phyloP scores from a whole-genome alignment of 2,113 vertebrate genomes.

The Myrmophylax atrothorax region DNA sequence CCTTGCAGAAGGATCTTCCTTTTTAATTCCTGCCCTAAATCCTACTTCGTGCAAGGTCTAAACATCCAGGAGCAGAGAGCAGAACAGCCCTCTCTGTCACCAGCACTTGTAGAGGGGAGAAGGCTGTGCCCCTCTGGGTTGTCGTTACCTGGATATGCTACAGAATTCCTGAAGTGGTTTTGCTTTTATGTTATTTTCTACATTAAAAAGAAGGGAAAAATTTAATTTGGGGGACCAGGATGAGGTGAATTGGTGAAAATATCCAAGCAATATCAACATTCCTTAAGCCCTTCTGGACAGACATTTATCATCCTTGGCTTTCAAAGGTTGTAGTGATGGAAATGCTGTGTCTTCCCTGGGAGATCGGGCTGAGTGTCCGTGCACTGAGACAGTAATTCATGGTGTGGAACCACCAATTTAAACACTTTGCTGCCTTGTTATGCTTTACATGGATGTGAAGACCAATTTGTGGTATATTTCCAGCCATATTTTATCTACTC shows the following conservation, averaged over 20 bases:
- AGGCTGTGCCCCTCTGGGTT: neutral
- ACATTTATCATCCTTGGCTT: neutral
- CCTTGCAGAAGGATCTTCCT: neutral
- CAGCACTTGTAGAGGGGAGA: rapidly evolving
- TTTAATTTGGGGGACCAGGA: neutral
- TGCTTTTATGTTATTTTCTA: neutral
- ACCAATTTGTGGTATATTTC: neutral
- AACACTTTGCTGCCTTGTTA: rapidly evolving
- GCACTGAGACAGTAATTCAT: neutral
- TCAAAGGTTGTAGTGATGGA: neutral
- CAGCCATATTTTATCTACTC: neutral
- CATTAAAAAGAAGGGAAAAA: neutral
- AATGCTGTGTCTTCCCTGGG: neutral
- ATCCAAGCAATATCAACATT: neutral
- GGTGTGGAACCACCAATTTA: neutral
- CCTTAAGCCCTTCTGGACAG: neutral
- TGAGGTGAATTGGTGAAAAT: rapidly evolving
- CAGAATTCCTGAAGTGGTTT: neutral
- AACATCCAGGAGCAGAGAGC: neutral
- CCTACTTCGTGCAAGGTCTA: rapidly evolving
- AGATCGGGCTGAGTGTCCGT: neutral
- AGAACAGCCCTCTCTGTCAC: neutral
- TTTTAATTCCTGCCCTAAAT: neutral
- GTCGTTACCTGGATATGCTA: rapidly evolving
- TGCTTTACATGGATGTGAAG: neutral